Percentiles rank a stretch among this genome's conserved stretches.
Evolutionary conservation across 2,888 invertebrate species (phyloP).

Genomic region (Oeneis ivallda): DNA sequence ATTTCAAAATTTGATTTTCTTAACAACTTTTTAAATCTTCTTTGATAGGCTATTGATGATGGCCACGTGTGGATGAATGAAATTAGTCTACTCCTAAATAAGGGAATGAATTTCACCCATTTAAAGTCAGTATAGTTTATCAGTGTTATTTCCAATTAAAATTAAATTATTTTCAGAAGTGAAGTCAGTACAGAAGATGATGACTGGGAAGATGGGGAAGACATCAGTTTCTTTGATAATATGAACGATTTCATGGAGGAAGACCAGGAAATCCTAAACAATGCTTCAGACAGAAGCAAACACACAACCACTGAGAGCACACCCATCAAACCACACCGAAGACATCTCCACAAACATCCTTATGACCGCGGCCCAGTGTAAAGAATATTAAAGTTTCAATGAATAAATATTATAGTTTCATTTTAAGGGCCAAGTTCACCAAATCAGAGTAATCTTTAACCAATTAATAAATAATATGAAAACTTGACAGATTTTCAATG

Average conservation of each 20-base stretch:
- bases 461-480: too few species aligned
- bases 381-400: slow-evolving; percentile 7
- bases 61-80: too few species aligned
- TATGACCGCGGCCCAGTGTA: slow-evolving; percentile 69
- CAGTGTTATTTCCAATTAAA: too few species aligned
- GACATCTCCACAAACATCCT: slow-evolving; percentile 79
- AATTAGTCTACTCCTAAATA: too few species aligned
- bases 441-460: too few species aligned
- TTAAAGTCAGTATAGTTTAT: too few species aligned
- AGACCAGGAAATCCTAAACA: slow-evolving; percentile 57
- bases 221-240: slow-evolving; percentile 58
- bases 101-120: too few species aligned
- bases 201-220: slow-evolving; percentile 60
- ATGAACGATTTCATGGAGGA: slow-evolving; percentile 65
- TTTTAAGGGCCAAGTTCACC: too few species aligned
- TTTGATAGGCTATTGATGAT: too few species aligned
- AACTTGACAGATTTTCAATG: too few species aligned
- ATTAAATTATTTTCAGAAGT: slow-evolving; percentile 44
- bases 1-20: too few species aligned
- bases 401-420: neutral
- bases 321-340: slow-evolving; percentile 62
- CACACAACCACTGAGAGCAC: slow-evolving; percentile 49
- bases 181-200: slow-evolving; percentile 61
- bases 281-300: slow-evolving; percentile 41
- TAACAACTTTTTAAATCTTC: too few species aligned